Evolutionary conservation across 2,888 invertebrate species (phyloP), one percentile per base, ranked within the genome.

Genomic region (Cheilosia scutellata): DNA sequence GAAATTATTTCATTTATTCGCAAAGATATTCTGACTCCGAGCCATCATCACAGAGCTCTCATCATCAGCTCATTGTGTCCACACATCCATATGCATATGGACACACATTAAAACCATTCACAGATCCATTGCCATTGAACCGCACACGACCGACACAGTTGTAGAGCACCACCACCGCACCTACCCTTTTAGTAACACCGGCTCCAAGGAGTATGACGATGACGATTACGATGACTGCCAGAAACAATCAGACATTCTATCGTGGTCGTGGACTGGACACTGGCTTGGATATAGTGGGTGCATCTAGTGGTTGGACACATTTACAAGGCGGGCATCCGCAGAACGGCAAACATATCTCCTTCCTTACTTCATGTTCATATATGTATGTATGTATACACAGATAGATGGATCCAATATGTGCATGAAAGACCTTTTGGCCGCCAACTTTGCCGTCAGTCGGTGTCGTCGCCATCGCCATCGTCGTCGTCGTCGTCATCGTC

Each of bases 1-100:
- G 44, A 86, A 86, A 86, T 86, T 82, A 86, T 86, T 86, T 86
- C 86, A 82, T 86, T 82, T 82, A 82, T 76, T 86, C 66, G 60
- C 86, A 86, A 86, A 71, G 71, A 86, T 80, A 82, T 82, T 77
- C 76, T 40, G 16, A 75, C 77, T 77, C 76, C 47, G 16, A 75
- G 55, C 33, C 42, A 20, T 16, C 29, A 57, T 53, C 66, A 27
- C 57, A 33, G 27, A 66, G 31, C 71, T 20, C 20, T 20, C 76
- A 57, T 77, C 83, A 83, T 71, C 66, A 72, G 76, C 76, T 86
- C 80, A 76, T 75, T 80, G 84, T 86, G 66, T 76, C 71, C 76
- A 76, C 86, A 84, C 49, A 82, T 71, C 37, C 58, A 76, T 76
- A 68, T 72, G 68, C 66, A 76, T 82, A 75, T 86, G 75, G 53